phyloP scores from a whole-genome alignment of 2,113 vertebrate genomes.

The Zosterops lateralis region DNA sequence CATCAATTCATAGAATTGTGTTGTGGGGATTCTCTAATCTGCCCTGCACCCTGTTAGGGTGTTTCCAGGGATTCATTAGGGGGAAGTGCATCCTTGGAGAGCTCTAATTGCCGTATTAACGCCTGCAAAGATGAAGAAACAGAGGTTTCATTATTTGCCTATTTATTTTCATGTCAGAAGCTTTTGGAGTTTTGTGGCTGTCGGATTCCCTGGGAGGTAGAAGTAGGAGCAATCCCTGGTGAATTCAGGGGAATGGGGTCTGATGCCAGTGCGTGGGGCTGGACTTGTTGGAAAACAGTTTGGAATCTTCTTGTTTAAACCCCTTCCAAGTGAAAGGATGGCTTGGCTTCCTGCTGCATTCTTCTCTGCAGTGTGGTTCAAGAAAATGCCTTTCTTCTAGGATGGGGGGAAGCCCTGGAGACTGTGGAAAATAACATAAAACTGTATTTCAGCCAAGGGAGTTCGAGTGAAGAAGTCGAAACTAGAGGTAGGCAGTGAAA shows the following conservation, averaged over 20 bases:
- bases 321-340: constrained; percentile 29
- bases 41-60: constrained; percentile 44
- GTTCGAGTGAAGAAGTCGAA: not conserved
- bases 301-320: constrained; percentile 43
- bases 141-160: not conserved
- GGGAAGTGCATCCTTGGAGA: constrained; percentile 4
- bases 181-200: not conserved
- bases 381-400: constrained; percentile 48
- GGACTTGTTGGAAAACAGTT: not conserved
- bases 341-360: constrained; percentile 48
- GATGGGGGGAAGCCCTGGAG: constrained; percentile 14
- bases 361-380: constrained; percentile 44
- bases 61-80: constrained; percentile 48
- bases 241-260: not conserved
- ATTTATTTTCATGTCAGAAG: constrained; percentile 12
- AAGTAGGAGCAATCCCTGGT: not conserved
- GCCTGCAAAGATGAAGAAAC: not conserved
- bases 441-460: not conserved
- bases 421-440: constrained; percentile 40
- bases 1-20: not conserved
- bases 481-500: not conserved
- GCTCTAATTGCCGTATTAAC: not conserved
- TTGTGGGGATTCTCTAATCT: constrained; percentile 43
- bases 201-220: not conserved
- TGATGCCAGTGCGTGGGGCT: not conserved